Evolutionary conservation across 2,888 invertebrate species (phyloP), one percentile per base, ranked within the genome.

Genomic region (Physocephala rufipes): DNA sequence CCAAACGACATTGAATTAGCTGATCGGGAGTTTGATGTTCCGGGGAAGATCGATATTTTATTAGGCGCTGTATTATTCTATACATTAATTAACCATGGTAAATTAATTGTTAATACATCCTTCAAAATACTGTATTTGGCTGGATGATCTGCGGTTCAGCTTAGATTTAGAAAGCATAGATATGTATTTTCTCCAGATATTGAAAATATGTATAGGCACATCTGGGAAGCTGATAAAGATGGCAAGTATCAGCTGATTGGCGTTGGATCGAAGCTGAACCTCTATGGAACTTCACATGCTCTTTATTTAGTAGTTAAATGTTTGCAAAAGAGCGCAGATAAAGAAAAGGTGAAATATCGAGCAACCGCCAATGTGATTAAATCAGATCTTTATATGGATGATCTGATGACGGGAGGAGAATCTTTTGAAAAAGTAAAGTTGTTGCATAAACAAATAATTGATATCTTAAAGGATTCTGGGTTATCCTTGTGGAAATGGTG

Each of bases 341-440:
- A 67, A 1, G 76, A 76, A 16, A 76, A 74, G 73, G 78, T 65
- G 77, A 73, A 36, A 36, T 76, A 45, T 1, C 76, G 77, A 12
- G 9, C 73, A 16, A 76, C 76, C 26, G 30, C 73, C 21, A 62
- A 58, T 45, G 45, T 45, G 45, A 45, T 45, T 45, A 45, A 45
- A 45, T 45, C 45, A 45, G 45, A 45, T 45, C 15, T 45, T 45
- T 45, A 45, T 45, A 45, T 45, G 45, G 45, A 9, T 45, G 45
- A 45, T 45, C 45, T 45, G 45, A 45, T 45, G n/a, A 49, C 53
- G 16, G 45, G 45, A 45, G 70, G 63, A 15, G 43, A 66, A 15
- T 55, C 43, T 62, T 21, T 61, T 15, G 19, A 36, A 7, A 51
- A 45, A 16, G 66, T 61, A 2, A 53, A 30, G 51, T 2, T 15